Evolutionary conservation across 2,888 invertebrate species (phyloP), one percentile per base, ranked within the genome.

Genomic region (Dasypogon diadema): DNA sequence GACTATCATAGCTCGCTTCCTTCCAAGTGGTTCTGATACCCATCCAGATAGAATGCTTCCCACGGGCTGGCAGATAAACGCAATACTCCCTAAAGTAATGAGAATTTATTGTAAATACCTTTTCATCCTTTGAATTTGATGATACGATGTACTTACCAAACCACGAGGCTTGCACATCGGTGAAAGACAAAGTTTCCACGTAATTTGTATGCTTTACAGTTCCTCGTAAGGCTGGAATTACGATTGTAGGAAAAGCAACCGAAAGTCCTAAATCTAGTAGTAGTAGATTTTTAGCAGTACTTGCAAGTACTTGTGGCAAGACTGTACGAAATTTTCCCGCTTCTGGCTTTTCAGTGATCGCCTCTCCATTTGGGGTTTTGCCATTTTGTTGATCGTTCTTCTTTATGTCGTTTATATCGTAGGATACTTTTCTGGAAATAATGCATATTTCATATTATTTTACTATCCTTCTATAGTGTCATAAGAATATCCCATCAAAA

Each of bases 41-140:
- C 88, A 87, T 0, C 90, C 90, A 1, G 89, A 89, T 80, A 89
- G 85, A 73, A 90, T 82, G 79, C 89, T 89, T 26, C 90, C 90
- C 0, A 90, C 78, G 0, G 90, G 90, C 80, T 89, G 89, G 76
- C 88, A 89, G 12, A 89, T 86, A 80, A 87, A 89, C 24, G 87
- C 87, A 81, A 89, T 87, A 79, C 89, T 89, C 14, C 88, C 89
- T 89, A 22, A 2, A 42, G 54, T 55, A 30, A 22, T 5, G 8
- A 3, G 8, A 5, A 30, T 3, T 30, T 30, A 30, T 5, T 30
- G 30, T 30, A 30, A 30, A 30, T 30, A 30, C 3, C 8, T 30
- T 3, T 30, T 30, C 30, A 5, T 30, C 8, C 8, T 3, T 30
- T 30, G 30, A 30, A 4, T 26, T 26, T 5, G n/a, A n/a, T n/a